Conservation (phyloP, 2,888 invertebrate genomes). For the Encarsia formosa region DNA sequence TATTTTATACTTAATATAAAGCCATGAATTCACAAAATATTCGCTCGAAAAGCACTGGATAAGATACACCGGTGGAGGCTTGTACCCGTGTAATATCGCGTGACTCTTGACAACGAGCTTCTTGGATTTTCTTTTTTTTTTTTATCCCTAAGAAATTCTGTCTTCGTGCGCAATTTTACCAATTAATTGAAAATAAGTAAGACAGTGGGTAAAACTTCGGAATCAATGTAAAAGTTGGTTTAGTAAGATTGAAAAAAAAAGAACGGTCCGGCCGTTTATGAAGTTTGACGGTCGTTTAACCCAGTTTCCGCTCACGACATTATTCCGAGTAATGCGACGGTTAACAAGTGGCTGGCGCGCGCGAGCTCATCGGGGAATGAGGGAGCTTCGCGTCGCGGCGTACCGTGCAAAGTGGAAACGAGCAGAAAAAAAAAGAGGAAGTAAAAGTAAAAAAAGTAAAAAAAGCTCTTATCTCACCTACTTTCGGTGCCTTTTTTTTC, state of each 20-base stretch:
- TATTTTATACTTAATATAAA: constrained; percentile 26
- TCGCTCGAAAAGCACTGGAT: constrained; percentile 10
- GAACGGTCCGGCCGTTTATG: constrained; percentile 5
- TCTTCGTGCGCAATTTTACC: too few relatives aligned
- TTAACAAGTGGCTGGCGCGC: constrained; percentile 40
- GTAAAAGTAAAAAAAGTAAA: constrained; percentile 23
- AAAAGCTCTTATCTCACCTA: constrained; percentile 35
- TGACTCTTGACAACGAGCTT: constrained; percentile 1
- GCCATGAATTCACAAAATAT: constrained; percentile 28
- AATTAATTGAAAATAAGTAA: too few relatives aligned
- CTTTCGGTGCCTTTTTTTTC: constrained; percentile 25
- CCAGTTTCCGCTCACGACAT: constrained; percentile 26
- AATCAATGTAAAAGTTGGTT: too few relatives aligned
- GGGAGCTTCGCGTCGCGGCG: constrained; percentile 12
- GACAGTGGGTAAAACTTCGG: too few relatives aligned
- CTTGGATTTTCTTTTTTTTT: not conserved
- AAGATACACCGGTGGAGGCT: not conserved
- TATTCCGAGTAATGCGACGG: constrained; percentile 27
- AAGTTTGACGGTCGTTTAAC: constrained; percentile 23
- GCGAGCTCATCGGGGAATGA: constrained; percentile 15
- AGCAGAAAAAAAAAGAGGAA: constrained; percentile 17
- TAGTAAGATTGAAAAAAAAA: too few relatives aligned
- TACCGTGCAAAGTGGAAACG: constrained; percentile 12
- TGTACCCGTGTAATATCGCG: constrained; percentile 1
- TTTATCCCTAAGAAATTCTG: too few relatives aligned